Base-by-base conservation (phyloP, 2,888 invertebrate genomes). In the Gasteruption jaculator region DNA sequence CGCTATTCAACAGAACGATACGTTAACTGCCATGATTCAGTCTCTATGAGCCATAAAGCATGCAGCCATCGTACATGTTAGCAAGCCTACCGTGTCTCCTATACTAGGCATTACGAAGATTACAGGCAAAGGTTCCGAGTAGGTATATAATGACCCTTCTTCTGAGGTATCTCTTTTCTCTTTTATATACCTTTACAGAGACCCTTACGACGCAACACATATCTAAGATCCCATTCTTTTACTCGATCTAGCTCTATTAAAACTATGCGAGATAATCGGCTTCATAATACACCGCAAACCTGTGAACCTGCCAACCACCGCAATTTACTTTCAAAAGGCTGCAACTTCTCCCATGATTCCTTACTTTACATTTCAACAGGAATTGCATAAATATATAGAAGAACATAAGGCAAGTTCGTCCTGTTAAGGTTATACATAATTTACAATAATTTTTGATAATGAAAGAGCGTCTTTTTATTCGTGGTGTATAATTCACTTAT, bases 31-130 rank as follows among this genome's bases (percentile, higher is more conserved):
- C 53, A 43, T 54, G 54, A 60, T 61, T 56, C 56, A 56, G 60
- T 62, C 62, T 61, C 60, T 63, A 55, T 57, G 50, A 56, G 60
- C 51, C 57, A 56, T 63, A 60, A 63, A 63, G 56, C 60, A 59
- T 57, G 49, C 53, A 47, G 45, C 39, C 48, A 31, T 19, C 46
- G 48, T 41, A 44, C 33, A 22, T 18, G 34, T 54, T 48, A 36
- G 40, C 29, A 35, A 43, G 41, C 49, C 46, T 46, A 48, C 50
- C 53, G 53, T 57, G 56, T 57, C 59, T 50, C 56, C 55, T 54
- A 53, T 51, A 51, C 54, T 56, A 53, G 60, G 54, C 57, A 62
- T 63, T 63, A 63, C 59, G 53, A 54, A 61, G 61, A 63, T 63
- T 60, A 59, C 56, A 57, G 57, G 48, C 59, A 25, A 34, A 24